Percentiles rank a stretch among this genome's conserved stretches.
These are phyloP conservation scores for Leptopterna dolabrata DNA, from an alignment of 2,888 invertebrate genomes.

Conservation along the genomic window DNA sequence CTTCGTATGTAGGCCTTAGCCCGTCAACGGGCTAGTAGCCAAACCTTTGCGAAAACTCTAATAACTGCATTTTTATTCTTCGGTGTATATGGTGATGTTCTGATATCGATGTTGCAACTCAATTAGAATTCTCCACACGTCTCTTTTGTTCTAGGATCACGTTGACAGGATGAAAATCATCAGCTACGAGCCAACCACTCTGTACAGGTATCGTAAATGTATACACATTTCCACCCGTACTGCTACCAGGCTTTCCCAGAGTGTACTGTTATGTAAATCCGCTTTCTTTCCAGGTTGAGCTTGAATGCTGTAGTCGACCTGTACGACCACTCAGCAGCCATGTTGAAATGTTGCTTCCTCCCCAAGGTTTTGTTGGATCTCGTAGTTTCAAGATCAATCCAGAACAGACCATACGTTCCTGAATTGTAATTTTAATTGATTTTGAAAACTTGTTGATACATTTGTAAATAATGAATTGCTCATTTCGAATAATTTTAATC, in stretches of 20 bases:
- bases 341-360: not conserved
- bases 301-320: constrained; percentile 28
- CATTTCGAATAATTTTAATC: not conserved
- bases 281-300: constrained; percentile 10
- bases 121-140: too few species aligned
- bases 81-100: too few species aligned
- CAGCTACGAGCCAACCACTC: not conserved
- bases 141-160: constrained; percentile 22
- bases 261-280: not conserved
- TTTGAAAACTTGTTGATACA: not conserved
- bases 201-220: constrained; percentile 23
- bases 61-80: too few species aligned
- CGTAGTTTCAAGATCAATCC: not conserved
- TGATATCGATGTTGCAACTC: too few species aligned
- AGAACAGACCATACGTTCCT: not conserved
- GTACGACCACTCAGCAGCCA: not conserved
- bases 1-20: too few species aligned
- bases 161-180: constrained; percentile 18
- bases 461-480: not conserved
- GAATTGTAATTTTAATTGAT: constrained; percentile 5
- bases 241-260: too few species aligned
- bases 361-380: constrained; percentile 28
- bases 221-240: not conserved
- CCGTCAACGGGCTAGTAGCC: too few species aligned
- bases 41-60: too few species aligned